These are phyloP conservation scores for Sebastes vulpes DNA, from an alignment of 2,797 vertebrate genomes.

Conservation along the genomic window DNA sequence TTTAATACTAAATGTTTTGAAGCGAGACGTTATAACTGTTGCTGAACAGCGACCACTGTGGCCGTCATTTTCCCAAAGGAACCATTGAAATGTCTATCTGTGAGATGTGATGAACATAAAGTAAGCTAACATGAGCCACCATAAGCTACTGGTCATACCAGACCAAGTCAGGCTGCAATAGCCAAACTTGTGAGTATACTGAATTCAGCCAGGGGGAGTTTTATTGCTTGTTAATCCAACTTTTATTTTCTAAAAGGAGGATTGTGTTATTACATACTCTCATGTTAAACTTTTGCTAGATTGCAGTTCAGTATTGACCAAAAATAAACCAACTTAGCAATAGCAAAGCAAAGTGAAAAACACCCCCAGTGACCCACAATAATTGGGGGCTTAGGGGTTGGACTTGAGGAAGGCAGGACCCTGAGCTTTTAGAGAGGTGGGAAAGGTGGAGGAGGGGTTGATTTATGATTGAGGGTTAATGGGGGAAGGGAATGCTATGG, in stretches of 20 bases:
- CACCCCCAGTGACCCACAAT: constrained; percentile 50
- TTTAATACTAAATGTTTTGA: background rate
- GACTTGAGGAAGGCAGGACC: constrained; percentile 20
- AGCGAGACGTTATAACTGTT: background rate
- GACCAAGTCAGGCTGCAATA: background rate
- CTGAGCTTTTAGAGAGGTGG: constrained; percentile 57
- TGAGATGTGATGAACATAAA: background rate
- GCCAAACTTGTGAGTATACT: background rate
- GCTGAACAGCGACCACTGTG: background rate
- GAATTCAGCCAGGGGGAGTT: background rate
- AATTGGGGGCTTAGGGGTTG: constrained; percentile 33
- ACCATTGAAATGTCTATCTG: background rate
- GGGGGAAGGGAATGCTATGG: constrained; percentile 55
- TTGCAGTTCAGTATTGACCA: constrained; percentile 11
- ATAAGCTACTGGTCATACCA: too few relatives aligned
- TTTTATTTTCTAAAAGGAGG: background rate
- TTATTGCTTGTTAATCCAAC: background rate
- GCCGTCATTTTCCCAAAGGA: background rate
- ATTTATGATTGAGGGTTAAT: constrained; percentile 72
- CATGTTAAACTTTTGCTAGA: background rate
- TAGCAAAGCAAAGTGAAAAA: constrained; percentile 39
- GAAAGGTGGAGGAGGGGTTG: constrained; percentile 77
- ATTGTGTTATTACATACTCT: background rate
- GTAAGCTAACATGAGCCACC: background rate
- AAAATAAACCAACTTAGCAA: constrained; percentile 60